phyloP scores from a whole-genome alignment of 2,888 invertebrate genomes.

The Meganola albula region DNA sequence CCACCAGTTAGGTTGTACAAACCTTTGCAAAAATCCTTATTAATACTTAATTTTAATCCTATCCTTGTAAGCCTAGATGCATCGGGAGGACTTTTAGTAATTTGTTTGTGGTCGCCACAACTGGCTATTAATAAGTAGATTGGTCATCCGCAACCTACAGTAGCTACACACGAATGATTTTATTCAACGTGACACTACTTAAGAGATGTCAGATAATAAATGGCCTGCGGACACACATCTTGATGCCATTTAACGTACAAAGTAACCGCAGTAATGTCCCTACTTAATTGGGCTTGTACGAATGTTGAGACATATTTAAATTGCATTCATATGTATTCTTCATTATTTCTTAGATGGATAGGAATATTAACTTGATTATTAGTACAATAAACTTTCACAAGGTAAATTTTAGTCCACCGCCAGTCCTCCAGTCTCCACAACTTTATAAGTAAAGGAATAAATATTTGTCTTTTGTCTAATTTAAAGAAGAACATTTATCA shows the following conservation, averaged over 20 bases:
- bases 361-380: no score
- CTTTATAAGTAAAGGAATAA: no score
- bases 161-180: slow-evolving; percentile 48
- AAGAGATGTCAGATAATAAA: slow-evolving; percentile 60
- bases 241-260: slow-evolving; percentile 52
- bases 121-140: slow-evolving; percentile 60
- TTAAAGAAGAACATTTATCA: no score
- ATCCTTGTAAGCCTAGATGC: slow-evolving; percentile 36
- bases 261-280: slow-evolving; percentile 37
- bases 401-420: no score
- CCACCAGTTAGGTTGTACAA: no score
- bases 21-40: no score
- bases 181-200: slow-evolving; percentile 63
- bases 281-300: slow-evolving; percentile 53
- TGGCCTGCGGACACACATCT: slow-evolving; percentile 50
- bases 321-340: no score
- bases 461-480: no score
- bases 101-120: slow-evolving; percentile 56
- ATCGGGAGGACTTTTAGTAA: slow-evolving; percentile 40
- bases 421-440: no score
- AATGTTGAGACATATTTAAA: slow-evolving; percentile 24
- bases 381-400: no score
- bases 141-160: slow-evolving; percentile 44
- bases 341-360: no score
- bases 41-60: no score